Evolutionary conservation across 2,888 invertebrate species (phyloP), one percentile per base, ranked within the genome.

Genomic region (Perithous albicinctus): DNA sequence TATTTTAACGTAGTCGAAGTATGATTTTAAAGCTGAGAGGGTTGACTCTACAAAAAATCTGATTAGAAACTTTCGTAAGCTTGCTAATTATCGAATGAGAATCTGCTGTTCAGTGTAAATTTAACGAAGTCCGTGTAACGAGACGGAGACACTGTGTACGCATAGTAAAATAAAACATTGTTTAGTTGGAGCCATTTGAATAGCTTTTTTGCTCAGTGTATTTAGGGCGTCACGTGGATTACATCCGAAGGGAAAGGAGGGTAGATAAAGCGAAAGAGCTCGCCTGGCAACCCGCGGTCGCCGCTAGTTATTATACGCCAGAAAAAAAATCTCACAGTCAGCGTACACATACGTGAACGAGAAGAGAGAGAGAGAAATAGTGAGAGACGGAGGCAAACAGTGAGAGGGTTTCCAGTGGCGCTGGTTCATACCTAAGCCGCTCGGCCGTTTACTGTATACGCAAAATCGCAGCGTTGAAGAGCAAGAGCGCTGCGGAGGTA

Each of bases 141-240:
- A 32, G 59, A 18, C 7, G 59, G 18, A 32, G 56, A 5, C 15
- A 35, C 15, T 59, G 59, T 59, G 23, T 48, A 48, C 48, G 20
- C 20, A 48, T 18, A 18, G 20, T 2, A 48, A 46, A 46, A 46
- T 20, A 20, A 20, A 1, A 48, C 18, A 18, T 8, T 18, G 18
- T 18, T 18, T 20, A 8, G 48, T 8, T 20, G 48, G 20, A 48
- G 7, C 20, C 48, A 48, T 6, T 15, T 46, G 46, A 46, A 20
- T 7, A 48, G 48, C 48, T 48, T 48, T 48, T 48, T 20, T n/a
- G n/a, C 35, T 6, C 41, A 20, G 67, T 51, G 41, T 72, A 56
- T 46, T 59, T 43, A 72, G 70, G 59, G 43, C 70, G 70, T 41
- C 70, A 32, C 43, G 43, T 46, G 70, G 46, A 72, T 72, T 32